Base-by-base conservation (phyloP, 2,113 vertebrate genomes). In the Zosterops hypoxanthus region DNA sequence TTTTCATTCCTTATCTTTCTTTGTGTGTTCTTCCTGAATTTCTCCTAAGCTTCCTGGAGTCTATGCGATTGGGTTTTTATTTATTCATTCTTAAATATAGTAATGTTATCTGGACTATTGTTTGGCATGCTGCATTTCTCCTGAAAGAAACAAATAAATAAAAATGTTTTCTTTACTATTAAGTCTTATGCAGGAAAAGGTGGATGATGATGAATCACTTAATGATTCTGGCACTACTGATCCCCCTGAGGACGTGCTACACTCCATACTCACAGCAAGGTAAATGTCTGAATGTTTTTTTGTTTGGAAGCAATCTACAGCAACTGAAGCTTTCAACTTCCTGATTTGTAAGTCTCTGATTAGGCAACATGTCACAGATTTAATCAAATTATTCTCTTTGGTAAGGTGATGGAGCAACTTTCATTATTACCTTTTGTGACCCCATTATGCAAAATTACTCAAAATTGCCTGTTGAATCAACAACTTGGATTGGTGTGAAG, bases 151-250 rank as follows among this genome's bases (percentile, higher is more conserved):
- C 42, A 81, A 86, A 57, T 22, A 82, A 78, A 82, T 50, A 57
- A 49, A 82, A 92, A 57, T 25, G 4, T 82, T 36, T 91, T 90
- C 47, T 92, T 92, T 94, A 42, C 15, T 75, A 9, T 11, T 89
- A 92, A 88, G 17, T 91, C n/a, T 97, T 78, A 87, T 87, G 88
- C 96, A 98, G 97, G 68, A 91, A 89, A 91, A 94, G n/a, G n/a
- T 19, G 2, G 22, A 57, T 34, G 17, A 72, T 61, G 41, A 98
- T 98, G 98, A 96, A 95, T 92, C 29, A 53, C 79, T 81, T 93
- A 36, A 31, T 46, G 8, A 44, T 96, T 91, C 70, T 83, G 65
- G 81, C 63, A 29, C 18, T 91, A 21, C 47, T 97, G 36, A 52
- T 98, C 9, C 25, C 41, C 26, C 33, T 76, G 6, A 56, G 79